phyloP scores from a whole-genome alignment of 2,113 vertebrate species.

The Cheilinus undulatus region DNA sequence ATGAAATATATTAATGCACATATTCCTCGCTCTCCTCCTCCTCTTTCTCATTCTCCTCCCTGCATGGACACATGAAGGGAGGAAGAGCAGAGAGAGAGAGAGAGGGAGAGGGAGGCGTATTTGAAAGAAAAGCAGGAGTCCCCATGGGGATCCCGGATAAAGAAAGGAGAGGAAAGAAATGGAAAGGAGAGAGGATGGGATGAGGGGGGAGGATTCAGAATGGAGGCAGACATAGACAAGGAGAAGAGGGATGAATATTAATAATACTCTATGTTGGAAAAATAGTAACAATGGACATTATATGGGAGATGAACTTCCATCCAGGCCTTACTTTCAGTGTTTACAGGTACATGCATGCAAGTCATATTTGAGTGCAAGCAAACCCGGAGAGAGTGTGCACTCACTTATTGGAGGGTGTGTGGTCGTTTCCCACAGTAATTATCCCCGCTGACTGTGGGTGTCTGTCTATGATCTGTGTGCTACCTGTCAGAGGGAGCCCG shows the following conservation, averaged over 20 bases:
- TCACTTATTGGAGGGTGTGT: conserved; percentile 56
- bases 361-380: conserved; percentile 35
- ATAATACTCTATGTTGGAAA: conserved; percentile 62
- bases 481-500: conserved; percentile 75
- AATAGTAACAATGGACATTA: conserved; percentile 79
- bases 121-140: conserved; percentile 83
- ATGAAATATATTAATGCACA: conserved; percentile 82
- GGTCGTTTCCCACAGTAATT: conserved; percentile 83
- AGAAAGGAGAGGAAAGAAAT: conserved; percentile 74
- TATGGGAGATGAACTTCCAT: conserved; percentile 73
- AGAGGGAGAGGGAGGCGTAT: conserved; percentile 71
- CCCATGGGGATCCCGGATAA: conserved; percentile 80
- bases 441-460: conserved; percentile 71
- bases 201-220: conserved; percentile 62
- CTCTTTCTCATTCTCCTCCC: conserved; percentile 65
- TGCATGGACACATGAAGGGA: conserved; percentile 77
- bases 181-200: conserved; percentile 66
- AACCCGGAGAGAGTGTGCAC: conserved; percentile 48
- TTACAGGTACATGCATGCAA: conserved; percentile 11
- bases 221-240: conserved; percentile 78
- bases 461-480: conserved; percentile 78
- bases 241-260: conserved; percentile 76
- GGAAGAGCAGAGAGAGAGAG: conserved; percentile 52
- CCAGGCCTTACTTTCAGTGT: conserved; percentile 33
- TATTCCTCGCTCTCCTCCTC: conserved; percentile 65